Evolutionary conservation across 2,888 invertebrate genomes (phyloP).

Genomic region (Xestia ashworthii): DNA sequence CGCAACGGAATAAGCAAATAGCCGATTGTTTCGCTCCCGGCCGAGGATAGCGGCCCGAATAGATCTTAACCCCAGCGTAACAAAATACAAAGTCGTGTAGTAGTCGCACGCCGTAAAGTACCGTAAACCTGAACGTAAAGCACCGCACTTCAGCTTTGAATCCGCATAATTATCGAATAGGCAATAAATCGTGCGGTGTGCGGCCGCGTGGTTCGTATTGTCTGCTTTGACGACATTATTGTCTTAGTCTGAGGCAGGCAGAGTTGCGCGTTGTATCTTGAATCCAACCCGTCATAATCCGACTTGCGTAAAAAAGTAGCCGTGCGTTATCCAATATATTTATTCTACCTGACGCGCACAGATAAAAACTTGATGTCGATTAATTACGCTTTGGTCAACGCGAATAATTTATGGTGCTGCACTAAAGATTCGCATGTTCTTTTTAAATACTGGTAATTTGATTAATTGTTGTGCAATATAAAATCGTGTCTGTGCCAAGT

Average conservation of each 20-base stretch:
- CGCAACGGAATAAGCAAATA: constrained; percentile 83
- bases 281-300: constrained; percentile 62
- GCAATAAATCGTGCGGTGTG: constrained; percentile 83
- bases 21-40: constrained; percentile 80
- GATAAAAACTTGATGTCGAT: constrained; percentile 77
- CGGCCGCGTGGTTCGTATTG: constrained; percentile 71
- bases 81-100: constrained; percentile 81
- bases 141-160: constrained; percentile 84
- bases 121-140: constrained; percentile 83
- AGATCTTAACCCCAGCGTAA: constrained; percentile 76
- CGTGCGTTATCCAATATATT: constrained; percentile 71
- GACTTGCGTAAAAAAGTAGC: constrained; percentile 71
- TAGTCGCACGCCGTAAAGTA: constrained; percentile 78
- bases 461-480: constrained; percentile 37
- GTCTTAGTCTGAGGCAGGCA: constrained; percentile 60
- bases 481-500: constrained; percentile 36
- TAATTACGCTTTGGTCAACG: constrained; percentile 74
- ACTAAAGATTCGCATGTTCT: constrained; percentile 42
- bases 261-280: constrained; percentile 53
- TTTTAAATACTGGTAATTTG: constrained; percentile 43
- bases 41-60: constrained; percentile 68
- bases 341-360: constrained; percentile 69
- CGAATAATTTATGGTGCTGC: constrained; percentile 72
- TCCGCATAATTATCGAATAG: constrained; percentile 88
- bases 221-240: constrained; percentile 73